Evolutionary conservation across 2,113 vertebrate species (phyloP).

Genomic region (Emydocephalus ijimae): DNA sequence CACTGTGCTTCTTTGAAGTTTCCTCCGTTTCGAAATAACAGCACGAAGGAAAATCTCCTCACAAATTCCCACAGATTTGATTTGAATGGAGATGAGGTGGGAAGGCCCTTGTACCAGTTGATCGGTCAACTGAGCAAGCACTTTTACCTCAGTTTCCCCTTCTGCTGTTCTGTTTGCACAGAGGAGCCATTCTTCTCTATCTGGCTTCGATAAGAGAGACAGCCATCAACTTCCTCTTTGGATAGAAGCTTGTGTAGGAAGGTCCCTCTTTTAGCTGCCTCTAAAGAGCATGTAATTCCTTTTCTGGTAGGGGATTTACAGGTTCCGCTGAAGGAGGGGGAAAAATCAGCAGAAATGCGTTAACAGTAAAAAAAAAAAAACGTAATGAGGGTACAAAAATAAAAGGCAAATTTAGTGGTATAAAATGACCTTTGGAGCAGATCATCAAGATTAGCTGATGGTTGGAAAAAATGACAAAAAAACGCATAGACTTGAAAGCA

Average conservation of each 20-base stretch:
- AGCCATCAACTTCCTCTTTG: background rate
- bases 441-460: background rate
- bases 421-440: background rate
- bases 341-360: background rate
- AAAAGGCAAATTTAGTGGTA: background rate
- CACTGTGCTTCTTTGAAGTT: background rate
- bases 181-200: background rate
- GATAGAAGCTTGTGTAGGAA: background rate
- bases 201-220: background rate
- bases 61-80: background rate
- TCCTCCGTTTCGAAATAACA: background rate
- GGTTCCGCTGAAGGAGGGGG: background rate
- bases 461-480: no score
- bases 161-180: background rate
- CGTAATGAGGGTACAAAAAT: background rate
- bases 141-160: background rate
- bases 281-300: background rate
- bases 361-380: background rate
- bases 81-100: background rate
- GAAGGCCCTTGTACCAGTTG: background rate
- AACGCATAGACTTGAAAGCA: no score
- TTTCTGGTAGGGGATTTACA: constrained; percentile 4
- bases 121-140: background rate
- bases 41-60: background rate
- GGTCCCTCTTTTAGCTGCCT: background rate